A percentile compares a stretch with the other conserved stretches of the same genome.
phyloP scores from a whole-genome alignment of 2,113 vertebrate species.

The Heloderma charlesbogerti region DNA sequence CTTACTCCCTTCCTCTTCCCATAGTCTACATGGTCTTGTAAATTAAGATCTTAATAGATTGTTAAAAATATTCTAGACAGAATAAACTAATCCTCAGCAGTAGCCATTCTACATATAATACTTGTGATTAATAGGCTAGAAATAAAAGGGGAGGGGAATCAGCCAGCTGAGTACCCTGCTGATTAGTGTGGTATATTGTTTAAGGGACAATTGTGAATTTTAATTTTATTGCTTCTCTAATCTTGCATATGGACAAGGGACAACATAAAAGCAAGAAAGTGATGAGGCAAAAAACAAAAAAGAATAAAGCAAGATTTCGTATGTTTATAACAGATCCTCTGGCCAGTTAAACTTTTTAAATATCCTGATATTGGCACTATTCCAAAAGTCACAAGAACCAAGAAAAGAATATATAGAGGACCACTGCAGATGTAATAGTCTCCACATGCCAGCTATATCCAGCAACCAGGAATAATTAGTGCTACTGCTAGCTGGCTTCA shows the following conservation, averaged over 20 bases:
- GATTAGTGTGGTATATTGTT: not conserved
- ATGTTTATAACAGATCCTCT: not conserved
- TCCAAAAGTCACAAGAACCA: too few species aligned
- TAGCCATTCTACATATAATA: not conserved
- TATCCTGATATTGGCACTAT: not conserved
- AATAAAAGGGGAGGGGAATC: not conserved
- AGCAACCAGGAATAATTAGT: too few species aligned
- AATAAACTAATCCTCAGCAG: not conserved
- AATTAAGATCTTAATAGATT: not conserved
- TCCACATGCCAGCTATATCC: not conserved
- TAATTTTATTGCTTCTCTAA: not conserved
- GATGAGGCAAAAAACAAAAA: not conserved
- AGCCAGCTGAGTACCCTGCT: not conserved
- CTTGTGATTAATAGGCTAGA: slow-evolving; percentile 12
- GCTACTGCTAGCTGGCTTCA: too few species aligned
- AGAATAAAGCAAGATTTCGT: not conserved
- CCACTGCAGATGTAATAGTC: too few species aligned
- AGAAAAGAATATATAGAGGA: too few species aligned
- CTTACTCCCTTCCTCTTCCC: too few species aligned
- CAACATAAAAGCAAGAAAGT: not conserved
- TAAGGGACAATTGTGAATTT: not conserved
- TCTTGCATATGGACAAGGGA: not conserved
- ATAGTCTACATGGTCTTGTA: not conserved
- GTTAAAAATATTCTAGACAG: not conserved
- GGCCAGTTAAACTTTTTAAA: not conserved